These are phyloP conservation scores for Xanthia togata DNA, from an alignment of 2,888 invertebrate species.

Conservation along the genomic window DNA sequence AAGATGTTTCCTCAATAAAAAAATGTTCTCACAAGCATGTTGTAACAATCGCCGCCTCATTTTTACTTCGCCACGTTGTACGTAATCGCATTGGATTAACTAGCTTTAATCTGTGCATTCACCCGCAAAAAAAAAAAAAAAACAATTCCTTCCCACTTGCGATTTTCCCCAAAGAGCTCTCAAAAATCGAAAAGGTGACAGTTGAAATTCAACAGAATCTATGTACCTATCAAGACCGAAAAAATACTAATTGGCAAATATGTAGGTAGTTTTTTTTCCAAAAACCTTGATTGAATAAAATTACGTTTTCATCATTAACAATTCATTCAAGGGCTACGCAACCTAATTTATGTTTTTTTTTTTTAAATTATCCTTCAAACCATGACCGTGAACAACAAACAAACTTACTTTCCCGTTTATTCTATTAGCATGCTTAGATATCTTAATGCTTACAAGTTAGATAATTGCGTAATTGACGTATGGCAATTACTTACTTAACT, in stretches of 20 bases:
- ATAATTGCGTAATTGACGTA: slow-evolving; percentile 65
- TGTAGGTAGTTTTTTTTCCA: neutral
- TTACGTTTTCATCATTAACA: neutral
- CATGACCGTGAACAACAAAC: slow-evolving; percentile 24
- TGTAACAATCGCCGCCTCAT: slow-evolving; percentile 54
- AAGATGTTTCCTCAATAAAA: slow-evolving; percentile 59
- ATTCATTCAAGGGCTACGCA: neutral
- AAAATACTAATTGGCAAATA: neutral
- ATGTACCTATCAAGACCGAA: neutral
- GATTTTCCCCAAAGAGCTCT: neutral
- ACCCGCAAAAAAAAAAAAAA: neutral
- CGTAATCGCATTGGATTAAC: slow-evolving; percentile 29
- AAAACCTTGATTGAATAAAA: neutral
- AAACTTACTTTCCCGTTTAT: slow-evolving; percentile 32
- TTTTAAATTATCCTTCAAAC: neutral
- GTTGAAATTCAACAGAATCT: neutral
- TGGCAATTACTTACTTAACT: slow-evolving; percentile 66
- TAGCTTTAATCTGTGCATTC: slow-evolving; percentile 1
- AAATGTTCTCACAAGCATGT: slow-evolving; percentile 59
- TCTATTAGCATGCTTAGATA: slow-evolving; percentile 51
- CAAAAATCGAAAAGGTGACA: neutral
- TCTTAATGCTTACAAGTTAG: slow-evolving; percentile 62
- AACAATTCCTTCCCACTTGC: neutral
- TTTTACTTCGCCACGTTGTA: slow-evolving; percentile 38
- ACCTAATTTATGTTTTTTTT: neutral